Conservation (phyloP, 2,113 vertebrate species). For the Oryzias celebensis region DNA sequence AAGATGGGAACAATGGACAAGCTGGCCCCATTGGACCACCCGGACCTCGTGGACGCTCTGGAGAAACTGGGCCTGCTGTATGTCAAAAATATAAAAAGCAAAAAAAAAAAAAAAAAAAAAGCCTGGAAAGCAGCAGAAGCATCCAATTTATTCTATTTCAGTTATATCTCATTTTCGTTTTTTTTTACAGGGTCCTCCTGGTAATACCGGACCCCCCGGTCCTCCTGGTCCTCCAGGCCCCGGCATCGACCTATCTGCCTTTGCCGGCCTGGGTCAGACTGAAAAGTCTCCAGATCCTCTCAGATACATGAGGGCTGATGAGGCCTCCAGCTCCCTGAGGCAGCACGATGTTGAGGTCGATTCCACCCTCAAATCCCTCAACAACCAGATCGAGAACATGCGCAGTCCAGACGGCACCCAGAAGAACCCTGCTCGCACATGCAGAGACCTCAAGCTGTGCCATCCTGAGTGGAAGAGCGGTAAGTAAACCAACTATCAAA, state of each 20-base stretch:
- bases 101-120: neutral
- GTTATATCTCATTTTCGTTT: neutral
- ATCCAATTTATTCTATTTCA: neutral
- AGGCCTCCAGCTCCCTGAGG: conserved; percentile 83
- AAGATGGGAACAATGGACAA: conserved; percentile 91
- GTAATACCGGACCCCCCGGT: conserved; percentile 90
- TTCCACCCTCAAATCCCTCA: conserved; percentile 91
- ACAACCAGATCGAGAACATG: conserved; percentile 94
- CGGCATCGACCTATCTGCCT: conserved; percentile 97
- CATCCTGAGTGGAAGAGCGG: conserved; percentile 96
- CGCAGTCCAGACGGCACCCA: conserved; percentile 90
- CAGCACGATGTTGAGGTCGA: conserved; percentile 94
- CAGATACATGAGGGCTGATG: conserved; percentile 94
- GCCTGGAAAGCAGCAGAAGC: neutral
- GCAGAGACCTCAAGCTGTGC: conserved; percentile 93
- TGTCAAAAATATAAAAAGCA: conserved; percentile 54
- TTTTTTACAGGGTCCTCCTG: conserved; percentile 86
- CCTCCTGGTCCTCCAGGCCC: conserved; percentile 95
- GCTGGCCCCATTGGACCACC: conserved; percentile 92
- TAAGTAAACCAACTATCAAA: conserved; percentile 52
- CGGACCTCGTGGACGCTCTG: conserved; percentile 92
- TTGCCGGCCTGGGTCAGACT: conserved; percentile 86
- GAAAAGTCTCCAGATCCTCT: conserved; percentile 94
- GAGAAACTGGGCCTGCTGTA: conserved; percentile 90
- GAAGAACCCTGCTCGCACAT: conserved; percentile 95